A percentile compares a stretch with the other conserved stretches of the same genome.
Evolutionary conservation across 2,888 invertebrate species (phyloP).

Genomic region (Eupithecia inturbata): DNA sequence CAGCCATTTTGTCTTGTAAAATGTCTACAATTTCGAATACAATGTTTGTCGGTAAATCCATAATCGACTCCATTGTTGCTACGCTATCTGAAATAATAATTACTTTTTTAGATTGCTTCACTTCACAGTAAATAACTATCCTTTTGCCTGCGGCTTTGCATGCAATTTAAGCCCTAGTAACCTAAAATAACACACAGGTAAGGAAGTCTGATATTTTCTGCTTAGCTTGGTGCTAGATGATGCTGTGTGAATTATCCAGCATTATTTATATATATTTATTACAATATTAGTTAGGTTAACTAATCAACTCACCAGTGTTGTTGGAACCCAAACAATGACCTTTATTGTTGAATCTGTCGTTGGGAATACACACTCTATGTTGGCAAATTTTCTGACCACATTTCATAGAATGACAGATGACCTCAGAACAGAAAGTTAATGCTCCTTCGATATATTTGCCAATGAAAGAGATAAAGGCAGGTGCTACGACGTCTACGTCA

Average conservation of each 20-base stretch:
- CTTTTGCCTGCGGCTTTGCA: background rate
- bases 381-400: slow-evolving; percentile 69
- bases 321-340: slow-evolving; percentile 74
- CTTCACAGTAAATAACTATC: background rate
- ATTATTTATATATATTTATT: background rate
- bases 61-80: slow-evolving; percentile 71
- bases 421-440: slow-evolving; percentile 73
- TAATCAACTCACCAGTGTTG: slow-evolving; percentile 62
- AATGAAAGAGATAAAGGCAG: slow-evolving; percentile 73
- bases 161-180: background rate
- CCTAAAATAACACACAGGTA: background rate
- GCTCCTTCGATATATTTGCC: slow-evolving; percentile 76
- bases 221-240: background rate
- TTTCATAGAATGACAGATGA: slow-evolving; percentile 74
- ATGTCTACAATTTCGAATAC: slow-evolving; percentile 75
- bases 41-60: slow-evolving; percentile 75
- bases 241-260: background rate
- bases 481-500: slow-evolving; percentile 70
- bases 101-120: slow-evolving; percentile 19
- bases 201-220: no score
- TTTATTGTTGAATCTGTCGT: slow-evolving; percentile 66
- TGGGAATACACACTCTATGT: slow-evolving; percentile 68
- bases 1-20: slow-evolving; percentile 71
- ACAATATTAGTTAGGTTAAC: background rate
- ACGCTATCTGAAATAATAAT: slow-evolving; percentile 66